These are phyloP conservation scores for Melinopterus prodromus DNA, from an alignment of 2,888 invertebrate species.

Conservation along the genomic window DNA sequence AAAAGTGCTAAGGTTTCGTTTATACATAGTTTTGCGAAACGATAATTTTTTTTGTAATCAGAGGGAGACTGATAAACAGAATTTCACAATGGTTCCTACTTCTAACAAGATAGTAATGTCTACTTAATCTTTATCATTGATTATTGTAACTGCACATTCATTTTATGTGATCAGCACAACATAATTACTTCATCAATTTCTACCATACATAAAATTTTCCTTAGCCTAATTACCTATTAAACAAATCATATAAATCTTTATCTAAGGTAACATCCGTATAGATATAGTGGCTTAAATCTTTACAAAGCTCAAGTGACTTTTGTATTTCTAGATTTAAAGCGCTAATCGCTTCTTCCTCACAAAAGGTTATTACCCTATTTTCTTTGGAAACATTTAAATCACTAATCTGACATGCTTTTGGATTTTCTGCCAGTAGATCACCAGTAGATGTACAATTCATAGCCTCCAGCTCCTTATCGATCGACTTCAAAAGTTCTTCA, in stretches of 20 bases:
- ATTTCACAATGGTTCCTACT: too few species aligned
- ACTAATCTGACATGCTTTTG: not conserved
- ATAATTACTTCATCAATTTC: too few species aligned
- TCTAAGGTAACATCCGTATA: slow-evolving; percentile 30
- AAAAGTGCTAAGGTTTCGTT: too few species aligned
- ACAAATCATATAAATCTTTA: slow-evolving; percentile 30
- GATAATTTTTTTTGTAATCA: too few species aligned
- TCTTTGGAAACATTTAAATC: not conserved
- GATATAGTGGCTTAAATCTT: slow-evolving; percentile 30
- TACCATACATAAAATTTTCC: not conserved
- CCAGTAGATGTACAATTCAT: not conserved
- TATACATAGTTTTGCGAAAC: too few species aligned
- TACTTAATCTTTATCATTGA: too few species aligned
- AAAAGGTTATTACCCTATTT: not conserved
- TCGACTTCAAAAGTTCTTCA: not conserved
- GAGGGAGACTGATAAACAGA: too few species aligned
- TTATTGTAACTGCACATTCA: too few species aligned
- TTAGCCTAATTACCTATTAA: slow-evolving; percentile 20
- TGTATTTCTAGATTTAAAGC: slow-evolving; percentile 20
- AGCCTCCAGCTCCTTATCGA: not conserved
- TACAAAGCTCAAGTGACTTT: slow-evolving; percentile 26
- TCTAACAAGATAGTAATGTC: too few species aligned
- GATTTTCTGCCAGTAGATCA: not conserved
- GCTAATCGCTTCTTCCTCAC: not conserved
- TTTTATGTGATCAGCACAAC: too few species aligned